A percentile compares a stretch with the other conserved stretches of the same genome.
Conservation (phyloP, 2,888 invertebrate species). For the Aphidoletes aphidimyza region DNA sequence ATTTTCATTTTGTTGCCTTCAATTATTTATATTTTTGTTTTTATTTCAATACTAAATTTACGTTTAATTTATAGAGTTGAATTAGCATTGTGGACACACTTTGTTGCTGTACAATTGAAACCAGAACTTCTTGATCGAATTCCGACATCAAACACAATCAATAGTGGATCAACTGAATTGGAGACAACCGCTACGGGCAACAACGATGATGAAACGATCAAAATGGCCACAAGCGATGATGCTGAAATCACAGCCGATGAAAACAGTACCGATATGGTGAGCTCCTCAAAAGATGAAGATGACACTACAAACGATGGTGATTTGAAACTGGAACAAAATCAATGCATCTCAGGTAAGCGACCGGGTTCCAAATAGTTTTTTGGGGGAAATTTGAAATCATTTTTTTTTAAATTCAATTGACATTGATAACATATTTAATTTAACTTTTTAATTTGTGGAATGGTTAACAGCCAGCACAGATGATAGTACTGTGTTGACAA, state of each 20-base stretch:
- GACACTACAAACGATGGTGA: constrained; percentile 24
- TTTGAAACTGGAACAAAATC: constrained; percentile 32
- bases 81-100: constrained; percentile 92
- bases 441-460: not conserved
- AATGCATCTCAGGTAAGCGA: not conserved
- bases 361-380: too few species aligned
- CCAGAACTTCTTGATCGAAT: constrained; percentile 86
- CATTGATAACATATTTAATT: not conserved
- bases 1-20: not conserved
- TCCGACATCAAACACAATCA: constrained; percentile 63
- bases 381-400: too few species aligned
- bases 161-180: constrained; percentile 57
- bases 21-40: not conserved
- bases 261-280: constrained; percentile 34
- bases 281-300: constrained; percentile 12
- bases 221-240: not conserved
- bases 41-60: too few species aligned
- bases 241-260: constrained; percentile 30
- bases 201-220: not conserved
- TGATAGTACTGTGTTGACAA: constrained; percentile 3
- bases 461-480: constrained; percentile 23
- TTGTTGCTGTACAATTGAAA: constrained; percentile 84
- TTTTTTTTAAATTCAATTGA: not conserved
- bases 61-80: constrained; percentile 80
- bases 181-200: constrained; percentile 58